These are phyloP conservation scores for Zaprionus kolodkinae DNA, from an alignment of 1,140 invertebrate genomes.

Conservation along the genomic window DNA sequence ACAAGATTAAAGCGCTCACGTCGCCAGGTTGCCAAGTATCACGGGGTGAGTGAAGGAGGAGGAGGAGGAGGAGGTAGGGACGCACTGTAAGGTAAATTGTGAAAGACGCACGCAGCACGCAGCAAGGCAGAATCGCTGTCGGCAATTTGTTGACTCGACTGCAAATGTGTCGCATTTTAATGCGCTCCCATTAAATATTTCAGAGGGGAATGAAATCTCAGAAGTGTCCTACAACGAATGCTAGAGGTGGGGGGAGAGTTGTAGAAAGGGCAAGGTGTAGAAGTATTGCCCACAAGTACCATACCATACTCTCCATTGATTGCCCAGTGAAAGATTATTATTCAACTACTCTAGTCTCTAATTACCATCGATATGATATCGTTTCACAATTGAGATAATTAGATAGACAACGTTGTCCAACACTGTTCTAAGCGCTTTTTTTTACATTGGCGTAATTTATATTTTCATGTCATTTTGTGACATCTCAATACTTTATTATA, in stretches of 20 bases:
- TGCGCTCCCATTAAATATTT: constrained; percentile 75
- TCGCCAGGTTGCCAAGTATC: constrained; percentile 60
- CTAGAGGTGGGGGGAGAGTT: background rate
- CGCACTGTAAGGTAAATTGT: constrained; percentile 25
- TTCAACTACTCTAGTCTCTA: too few relatives aligned
- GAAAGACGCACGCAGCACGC: constrained; percentile 17
- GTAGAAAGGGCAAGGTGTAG: background rate
- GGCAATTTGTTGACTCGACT: constrained; percentile 79
- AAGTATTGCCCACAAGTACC: background rate
- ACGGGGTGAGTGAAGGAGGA: constrained; percentile 6
- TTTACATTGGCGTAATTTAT: too few relatives aligned
- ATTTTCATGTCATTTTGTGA: too few relatives aligned
- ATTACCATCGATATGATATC: background rate
- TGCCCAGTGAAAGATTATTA: background rate
- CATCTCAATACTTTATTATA: too few relatives aligned
- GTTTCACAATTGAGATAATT: background rate
- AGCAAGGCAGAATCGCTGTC: constrained; percentile 51
- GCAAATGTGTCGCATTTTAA: constrained; percentile 78
- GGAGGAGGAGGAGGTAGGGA: constrained; percentile 9
- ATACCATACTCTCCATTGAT: background rate
- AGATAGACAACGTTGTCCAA: too few relatives aligned
- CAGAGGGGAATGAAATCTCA: constrained; percentile 34
- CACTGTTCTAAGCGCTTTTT: too few relatives aligned
- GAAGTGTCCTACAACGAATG: constrained; percentile 5
- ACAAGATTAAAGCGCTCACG: constrained; percentile 79